Evolutionary conservation across 2,797 vertebrate genomes (phyloP), one percentile per base, ranked within the genome.

Genomic region (Bradypus variegatus): DNA sequence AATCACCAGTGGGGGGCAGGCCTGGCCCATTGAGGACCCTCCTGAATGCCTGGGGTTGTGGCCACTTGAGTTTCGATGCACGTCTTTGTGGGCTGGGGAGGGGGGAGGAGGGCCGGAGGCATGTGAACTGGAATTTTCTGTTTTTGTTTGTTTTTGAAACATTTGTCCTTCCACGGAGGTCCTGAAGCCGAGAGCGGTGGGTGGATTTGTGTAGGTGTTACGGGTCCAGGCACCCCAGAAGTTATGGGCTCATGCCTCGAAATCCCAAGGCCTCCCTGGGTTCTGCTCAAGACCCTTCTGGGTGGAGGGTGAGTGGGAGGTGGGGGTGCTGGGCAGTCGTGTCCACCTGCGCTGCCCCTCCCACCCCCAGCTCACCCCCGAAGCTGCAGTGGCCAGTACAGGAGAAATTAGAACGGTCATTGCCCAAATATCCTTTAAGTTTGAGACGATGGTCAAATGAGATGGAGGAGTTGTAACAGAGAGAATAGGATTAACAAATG

Each of bases 251-350:
- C 79, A 10, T 31, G 53, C 58, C 53, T n/a, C 81, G 45, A 73
- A 70, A 64, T 9, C 73, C 36, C 11, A 13, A 78, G 84, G 67
- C 55, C 48, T 62, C 41, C 67, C 60, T 4, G 45, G 77, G 55
- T 25, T 9, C 50, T 69, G 67, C 69, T 8, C 75, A 13, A 62
- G 72, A 73, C 14, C n/a, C 33, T 41, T 23, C 70, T 55, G 50
- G 79, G 79, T 50, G 50, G 53, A 16, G 53, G 14, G 53, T 16
- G 53, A 55, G 53, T 14, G 15, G 53, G 53, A 6, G 19, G 23
- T 27, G 53, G 53, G 53, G 69, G 33, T 5, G 15, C 36, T 12
- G n/a, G 23, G n/a, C 0, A 2, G 0, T 55, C 4, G 55, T 2
- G 7, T 5, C 79, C 8, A 0, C 8, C 31, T 69, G 58, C 48